Conservation (phyloP, 1,140 invertebrate species). For the Ceratoteleas bidentatus region DNA sequence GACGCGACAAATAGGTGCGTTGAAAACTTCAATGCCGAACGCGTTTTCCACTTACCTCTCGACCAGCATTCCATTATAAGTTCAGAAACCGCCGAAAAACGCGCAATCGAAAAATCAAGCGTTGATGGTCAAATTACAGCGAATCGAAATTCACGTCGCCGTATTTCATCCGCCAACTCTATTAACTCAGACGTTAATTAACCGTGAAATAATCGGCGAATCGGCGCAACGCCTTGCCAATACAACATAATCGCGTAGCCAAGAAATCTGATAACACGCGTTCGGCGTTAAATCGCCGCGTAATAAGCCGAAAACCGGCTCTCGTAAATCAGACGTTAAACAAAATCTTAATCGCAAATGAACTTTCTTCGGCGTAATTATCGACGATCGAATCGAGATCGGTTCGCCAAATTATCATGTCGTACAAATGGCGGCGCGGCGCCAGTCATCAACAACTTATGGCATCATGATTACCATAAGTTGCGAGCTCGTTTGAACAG, state of each 20-base stretch:
- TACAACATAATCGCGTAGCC: slow-evolving; percentile 1
- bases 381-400: slow-evolving; percentile 26
- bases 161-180: too few relatives aligned
- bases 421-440: slow-evolving; percentile 23
- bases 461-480: slow-evolving; percentile 46
- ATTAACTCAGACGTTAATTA: slow-evolving; percentile 2
- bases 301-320: slow-evolving; percentile 14
- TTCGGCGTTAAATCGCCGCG: background rate
- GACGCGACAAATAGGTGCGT: slow-evolving; percentile 27
- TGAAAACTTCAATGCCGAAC: slow-evolving; percentile 12
- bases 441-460: too few relatives aligned
- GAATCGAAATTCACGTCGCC: too few relatives aligned
- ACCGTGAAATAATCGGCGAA: background rate
- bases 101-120: too few relatives aligned
- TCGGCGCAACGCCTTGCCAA: background rate
- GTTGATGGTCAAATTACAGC: too few relatives aligned
- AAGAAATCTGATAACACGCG: slow-evolving; percentile 11
- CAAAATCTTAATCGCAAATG: slow-evolving; percentile 37
- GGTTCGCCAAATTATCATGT: slow-evolving; percentile 24
- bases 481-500: slow-evolving; percentile 44
- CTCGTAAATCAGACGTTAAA: slow-evolving; percentile 14
- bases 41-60: too few relatives aligned
- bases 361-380: slow-evolving; percentile 37
- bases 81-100: too few relatives aligned
- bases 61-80: too few relatives aligned